These are phyloP conservation scores for Heliornis fulica DNA, from an alignment of 2,113 vertebrate genomes.

Conservation along the genomic window DNA sequence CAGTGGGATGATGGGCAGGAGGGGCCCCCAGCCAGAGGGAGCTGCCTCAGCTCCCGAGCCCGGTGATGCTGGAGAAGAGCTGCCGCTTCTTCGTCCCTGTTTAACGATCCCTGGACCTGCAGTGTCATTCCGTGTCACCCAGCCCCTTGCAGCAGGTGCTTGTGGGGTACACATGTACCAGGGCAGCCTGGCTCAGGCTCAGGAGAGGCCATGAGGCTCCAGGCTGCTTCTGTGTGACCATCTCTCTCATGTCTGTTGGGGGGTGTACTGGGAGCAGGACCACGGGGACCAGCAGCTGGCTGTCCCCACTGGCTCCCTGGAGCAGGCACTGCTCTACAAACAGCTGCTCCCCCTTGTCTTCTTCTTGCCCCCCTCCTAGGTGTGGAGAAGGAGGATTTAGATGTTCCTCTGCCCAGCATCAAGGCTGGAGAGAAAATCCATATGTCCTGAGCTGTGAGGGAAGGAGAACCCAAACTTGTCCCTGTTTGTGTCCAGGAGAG, in stretches of 20 bases:
- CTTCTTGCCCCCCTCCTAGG: not conserved
- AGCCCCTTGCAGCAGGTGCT: slow-evolving; percentile 4
- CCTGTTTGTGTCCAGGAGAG: not conserved
- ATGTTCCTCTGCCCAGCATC: not conserved
- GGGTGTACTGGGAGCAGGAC: rapidly evolving
- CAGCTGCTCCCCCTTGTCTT: not conserved
- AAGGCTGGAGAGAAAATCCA: not conserved
- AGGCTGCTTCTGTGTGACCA: too few relatives aligned
- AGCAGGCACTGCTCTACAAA: not conserved
- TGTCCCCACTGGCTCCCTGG: rapidly evolving
- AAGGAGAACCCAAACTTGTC: not conserved
- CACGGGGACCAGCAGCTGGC: rapidly evolving
- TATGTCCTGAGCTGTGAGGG: not conserved
- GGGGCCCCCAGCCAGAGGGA: rapidly evolving
- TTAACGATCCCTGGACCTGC: not conserved
- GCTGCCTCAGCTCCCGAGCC: not conserved
- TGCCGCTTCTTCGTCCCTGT: not conserved
- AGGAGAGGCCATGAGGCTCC: not conserved
- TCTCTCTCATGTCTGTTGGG: too few relatives aligned
- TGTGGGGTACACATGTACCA: not conserved
- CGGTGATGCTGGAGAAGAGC: rapidly evolving
- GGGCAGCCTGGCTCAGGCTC: not conserved
- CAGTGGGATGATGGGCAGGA: not conserved
- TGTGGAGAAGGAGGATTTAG: not conserved
- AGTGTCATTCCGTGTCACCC: not conserved